These are phyloP conservation scores for Trichogramma pretiosum DNA, from an alignment of 1,140 invertebrate species.

Conservation along the genomic window DNA sequence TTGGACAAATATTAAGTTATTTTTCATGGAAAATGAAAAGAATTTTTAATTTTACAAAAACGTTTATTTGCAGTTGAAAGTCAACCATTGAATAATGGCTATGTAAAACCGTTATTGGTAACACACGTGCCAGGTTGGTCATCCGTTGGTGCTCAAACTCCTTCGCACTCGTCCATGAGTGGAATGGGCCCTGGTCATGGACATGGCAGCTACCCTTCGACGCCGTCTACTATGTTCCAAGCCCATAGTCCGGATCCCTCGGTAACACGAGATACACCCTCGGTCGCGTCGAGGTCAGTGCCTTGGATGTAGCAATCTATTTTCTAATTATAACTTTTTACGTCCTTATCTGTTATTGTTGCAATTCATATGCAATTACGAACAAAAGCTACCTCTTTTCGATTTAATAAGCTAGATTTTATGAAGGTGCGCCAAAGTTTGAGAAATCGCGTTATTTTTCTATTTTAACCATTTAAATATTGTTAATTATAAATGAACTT, in stretches of 20 bases:
- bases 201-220: constrained; percentile 52
- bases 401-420: too few relatives aligned
- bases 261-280: constrained; percentile 57
- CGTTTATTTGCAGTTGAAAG: constrained; percentile 47
- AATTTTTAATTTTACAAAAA: constrained; percentile 1
- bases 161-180: constrained; percentile 39
- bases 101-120: constrained; percentile 76
- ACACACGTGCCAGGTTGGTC: constrained; percentile 72
- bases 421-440: constrained; percentile 22
- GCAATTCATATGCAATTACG: not conserved
- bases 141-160: constrained; percentile 37
- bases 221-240: constrained; percentile 52
- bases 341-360: too few relatives aligned
- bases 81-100: constrained; percentile 68
- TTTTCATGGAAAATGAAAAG: too few relatives aligned
- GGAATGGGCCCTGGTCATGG: constrained; percentile 35
- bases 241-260: constrained; percentile 60
- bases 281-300: constrained; percentile 55
- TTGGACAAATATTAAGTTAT: too few relatives aligned
- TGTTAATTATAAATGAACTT: too few relatives aligned
- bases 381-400: constrained; percentile 14
- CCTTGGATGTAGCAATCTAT: constrained; percentile 34
- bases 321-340: constrained; percentile 4
- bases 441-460: too few relatives aligned
- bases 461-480: too few relatives aligned